Percentiles rank a stretch among this genome's conserved stretches.
phyloP scores from a whole-genome alignment of 1,140 invertebrate species.

The Polypedilum pembai region DNA sequence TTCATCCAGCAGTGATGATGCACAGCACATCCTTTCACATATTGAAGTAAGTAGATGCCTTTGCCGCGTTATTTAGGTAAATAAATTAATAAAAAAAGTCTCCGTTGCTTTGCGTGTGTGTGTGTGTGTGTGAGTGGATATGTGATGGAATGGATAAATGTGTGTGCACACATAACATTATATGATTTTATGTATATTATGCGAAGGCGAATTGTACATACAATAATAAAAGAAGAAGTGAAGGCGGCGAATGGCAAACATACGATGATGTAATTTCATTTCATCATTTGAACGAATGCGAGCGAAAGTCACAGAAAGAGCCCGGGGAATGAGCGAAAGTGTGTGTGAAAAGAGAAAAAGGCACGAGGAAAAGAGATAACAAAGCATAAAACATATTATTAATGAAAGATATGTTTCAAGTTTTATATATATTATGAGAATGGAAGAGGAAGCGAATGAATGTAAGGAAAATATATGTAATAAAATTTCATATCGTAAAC shows the following conservation, averaged over 20 bases:
- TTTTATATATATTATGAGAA: not conserved
- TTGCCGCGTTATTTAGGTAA: slow-evolving; percentile 4
- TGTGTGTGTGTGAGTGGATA: not conserved
- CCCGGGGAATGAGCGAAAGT: too few species aligned
- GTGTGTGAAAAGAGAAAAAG: not conserved
- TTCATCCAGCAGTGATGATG: not conserved
- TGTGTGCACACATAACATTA: not conserved
- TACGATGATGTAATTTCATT: slow-evolving; percentile 17
- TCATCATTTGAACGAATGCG: not conserved
- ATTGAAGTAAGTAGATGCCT: not conserved
- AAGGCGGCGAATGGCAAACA: slow-evolving; percentile 6
- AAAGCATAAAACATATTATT: slow-evolving; percentile 27
- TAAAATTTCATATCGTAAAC: slow-evolving; percentile 24
- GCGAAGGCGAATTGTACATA: not conserved
- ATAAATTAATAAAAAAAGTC: not conserved
- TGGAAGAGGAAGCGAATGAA: not conserved
- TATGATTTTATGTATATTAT: not conserved
- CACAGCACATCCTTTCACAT: not conserved
- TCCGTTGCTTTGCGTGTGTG: not conserved
- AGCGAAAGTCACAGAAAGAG: too few species aligned
- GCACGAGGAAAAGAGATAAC: slow-evolving; percentile 3
- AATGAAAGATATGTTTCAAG: slow-evolving; percentile 21
- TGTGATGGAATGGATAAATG: not conserved
- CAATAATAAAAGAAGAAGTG: not conserved
- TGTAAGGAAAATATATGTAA: slow-evolving; percentile 20